Conservation (phyloP, 1,140 invertebrate genomes). For the Bradysia coprophila region DNA sequence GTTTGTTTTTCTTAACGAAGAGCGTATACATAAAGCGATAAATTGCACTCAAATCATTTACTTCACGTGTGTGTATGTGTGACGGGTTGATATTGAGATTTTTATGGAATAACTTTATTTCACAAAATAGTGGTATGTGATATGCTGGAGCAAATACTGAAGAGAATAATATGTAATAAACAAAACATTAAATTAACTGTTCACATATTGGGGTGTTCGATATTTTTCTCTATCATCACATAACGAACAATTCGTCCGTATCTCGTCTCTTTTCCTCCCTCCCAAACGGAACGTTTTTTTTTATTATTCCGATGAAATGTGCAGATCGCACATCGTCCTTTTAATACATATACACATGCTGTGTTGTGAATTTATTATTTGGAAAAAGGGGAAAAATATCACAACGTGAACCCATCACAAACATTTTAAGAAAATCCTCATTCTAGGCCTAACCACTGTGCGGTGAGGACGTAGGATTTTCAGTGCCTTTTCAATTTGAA, state of each 20-base stretch:
- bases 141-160: no score
- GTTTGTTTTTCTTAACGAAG: no score
- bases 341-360: neutral
- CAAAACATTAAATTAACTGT: no score
- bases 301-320: neutral
- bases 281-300: neutral
- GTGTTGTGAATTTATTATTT: neutral
- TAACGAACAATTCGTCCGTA: neutral
- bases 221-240: no score
- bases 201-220: no score
- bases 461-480: neutral
- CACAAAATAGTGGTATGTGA: no score
- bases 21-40: no score
- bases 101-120: no score
- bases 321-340: neutral
- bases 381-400: neutral
- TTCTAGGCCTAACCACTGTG: slow-evolving; percentile 2
- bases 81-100: no score
- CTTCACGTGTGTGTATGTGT: no score
- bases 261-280: neutral
- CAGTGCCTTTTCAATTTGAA: neutral
- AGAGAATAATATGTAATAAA: no score
- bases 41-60: no score
- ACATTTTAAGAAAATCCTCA: slow-evolving; percentile 1
- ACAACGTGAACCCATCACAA: neutral